A percentile compares a stretch with the other conserved stretches of the same genome.
Evolutionary conservation across 53 echinoderm and acorn worm genomes (phyloP).

Genomic region (Actinopyga echinites): DNA sequence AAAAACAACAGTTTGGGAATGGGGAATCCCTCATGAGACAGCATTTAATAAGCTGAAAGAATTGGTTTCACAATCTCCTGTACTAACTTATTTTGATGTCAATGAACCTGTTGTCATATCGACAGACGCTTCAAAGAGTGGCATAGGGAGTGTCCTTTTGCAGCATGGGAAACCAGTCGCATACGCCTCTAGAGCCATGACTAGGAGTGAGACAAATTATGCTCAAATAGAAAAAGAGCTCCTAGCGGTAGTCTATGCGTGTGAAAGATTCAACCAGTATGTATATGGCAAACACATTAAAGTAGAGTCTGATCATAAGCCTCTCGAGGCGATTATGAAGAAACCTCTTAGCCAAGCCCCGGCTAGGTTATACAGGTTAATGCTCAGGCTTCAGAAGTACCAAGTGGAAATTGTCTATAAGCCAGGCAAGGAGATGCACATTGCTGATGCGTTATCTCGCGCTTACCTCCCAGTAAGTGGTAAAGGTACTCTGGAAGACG

Average conservation of each 20-base stretch:
- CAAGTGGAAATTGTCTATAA: conserved; percentile 20
- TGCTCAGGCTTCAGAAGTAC: conserved; percentile 27
- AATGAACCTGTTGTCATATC: conserved; percentile 11
- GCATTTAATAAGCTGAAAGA: conserved; percentile 26
- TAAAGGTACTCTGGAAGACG: conserved; percentile 4
- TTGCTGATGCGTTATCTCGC: conserved; percentile 22
- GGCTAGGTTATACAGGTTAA: conserved; percentile 27
- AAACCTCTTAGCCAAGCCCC: conserved; percentile 41
- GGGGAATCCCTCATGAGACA: conserved; percentile 6
- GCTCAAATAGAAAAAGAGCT: conserved; percentile 31
- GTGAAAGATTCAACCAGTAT: conserved; percentile 36
- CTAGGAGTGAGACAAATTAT: not conserved
- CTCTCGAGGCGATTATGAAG: conserved; percentile 42
- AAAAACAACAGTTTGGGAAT: not conserved
- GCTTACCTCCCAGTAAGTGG: conserved; percentile 4
- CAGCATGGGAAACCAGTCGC: conserved; percentile 34
- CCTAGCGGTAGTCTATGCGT: conserved; percentile 31
- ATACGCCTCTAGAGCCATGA: not conserved
- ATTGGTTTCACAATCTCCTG: conserved; percentile 11
- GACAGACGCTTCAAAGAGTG: conserved; percentile 6
- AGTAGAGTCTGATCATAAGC: conserved; percentile 43
- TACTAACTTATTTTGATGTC: conserved; percentile 17
- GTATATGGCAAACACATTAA: conserved; percentile 25
- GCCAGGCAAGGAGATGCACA: conserved; percentile 31
- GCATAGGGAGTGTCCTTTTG: conserved; percentile 25